phyloP scores from a whole-genome alignment of 2,113 vertebrate genomes.

The Canis aureus region DNA sequence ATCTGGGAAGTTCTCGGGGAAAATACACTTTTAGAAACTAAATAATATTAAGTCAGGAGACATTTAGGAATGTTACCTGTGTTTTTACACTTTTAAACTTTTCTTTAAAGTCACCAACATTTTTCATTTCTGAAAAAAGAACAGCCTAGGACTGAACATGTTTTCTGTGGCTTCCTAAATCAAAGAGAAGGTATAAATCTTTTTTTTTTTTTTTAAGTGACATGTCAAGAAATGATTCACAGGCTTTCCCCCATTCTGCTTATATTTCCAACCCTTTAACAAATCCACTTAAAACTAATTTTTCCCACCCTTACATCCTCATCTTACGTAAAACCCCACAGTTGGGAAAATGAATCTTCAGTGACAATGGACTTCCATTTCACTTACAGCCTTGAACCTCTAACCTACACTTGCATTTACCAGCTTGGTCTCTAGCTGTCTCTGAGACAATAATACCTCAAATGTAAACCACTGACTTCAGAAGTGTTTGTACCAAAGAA shows the following conservation, averaged over 20 bases:
- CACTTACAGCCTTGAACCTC: neutral
- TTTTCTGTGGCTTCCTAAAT: constrained; percentile 2
- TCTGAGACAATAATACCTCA: constrained; percentile 48
- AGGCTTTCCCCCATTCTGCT: neutral
- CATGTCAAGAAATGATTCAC: constrained; percentile 4
- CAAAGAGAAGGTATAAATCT: constrained; percentile 56
- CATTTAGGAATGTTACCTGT: neutral
- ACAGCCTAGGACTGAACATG: neutral
- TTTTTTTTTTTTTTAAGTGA: neutral
- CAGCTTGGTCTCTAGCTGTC: constrained; percentile 20
- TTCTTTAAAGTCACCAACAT: constrained; percentile 37
- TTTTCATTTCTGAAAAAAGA: constrained; percentile 37
- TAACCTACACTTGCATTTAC: neutral
- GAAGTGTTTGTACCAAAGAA: constrained; percentile 22
- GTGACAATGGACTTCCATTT: rapidly evolving
- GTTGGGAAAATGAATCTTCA: neutral
- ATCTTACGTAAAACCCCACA: neutral
- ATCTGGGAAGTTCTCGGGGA: constrained; percentile 20
- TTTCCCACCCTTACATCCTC: neutral
- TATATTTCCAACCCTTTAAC: constrained; percentile 76
- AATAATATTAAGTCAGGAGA: constrained; percentile 23
- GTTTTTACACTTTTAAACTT: neutral
- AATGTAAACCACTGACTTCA: constrained; percentile 8
- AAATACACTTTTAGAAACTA: constrained; percentile 55
- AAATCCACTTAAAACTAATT: neutral